Base-by-base conservation (phyloP, 2,113 vertebrate genomes). In the Glareola pratincola region DNA sequence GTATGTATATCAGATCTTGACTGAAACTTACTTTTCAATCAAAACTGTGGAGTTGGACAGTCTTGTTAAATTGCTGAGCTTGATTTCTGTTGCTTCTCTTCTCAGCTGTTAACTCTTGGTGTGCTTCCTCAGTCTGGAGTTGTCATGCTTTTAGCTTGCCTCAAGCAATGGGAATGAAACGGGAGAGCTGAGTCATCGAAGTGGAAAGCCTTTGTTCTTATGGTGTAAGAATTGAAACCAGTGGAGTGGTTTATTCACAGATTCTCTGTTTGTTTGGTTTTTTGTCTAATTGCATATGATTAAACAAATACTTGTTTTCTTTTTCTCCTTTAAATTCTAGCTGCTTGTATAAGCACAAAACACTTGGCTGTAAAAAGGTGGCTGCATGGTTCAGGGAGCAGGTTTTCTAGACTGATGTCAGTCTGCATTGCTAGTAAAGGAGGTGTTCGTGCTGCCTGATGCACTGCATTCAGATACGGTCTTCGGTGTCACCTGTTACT, bases 401-500 rank as follows among this genome's bases (percentile, higher is more conserved):
- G 15, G 21, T 74, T 62, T 27, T 18, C 41, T 53, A 48, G 30
- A 30, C 9, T n/a, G 43, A 32, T 67, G 48, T 71, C 13, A 24
- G 20, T 2, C 4, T 50, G 43, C 34, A 5, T 78, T 60, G 1
- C 51, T 77, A 34, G 20, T 24, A 4, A 24, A 36, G 41, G 51
- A 51, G 24, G 4, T 32, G 13, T 23, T 85, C 4, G 37, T 57
- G 51, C 62, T 85, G 66, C 82, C 74, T 14, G 2, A 7, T 23
- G 23, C 12, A 2, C 7, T 23, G 7, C 1, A 1, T 53, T 69
- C 54, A 48, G 23, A 11, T 22, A 12, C 19, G 29, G 14, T 20
- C 26, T 26, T 29, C 16, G 8, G 0, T 6, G 14, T 18, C 59
- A 2, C 30, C 43, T 66, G 24, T 14, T 39, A 2, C 0, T 86